These are phyloP conservation scores for Trididemnum nubilum DNA, from an alignment of 23 tunicate species.

Conservation along the genomic window DNA sequence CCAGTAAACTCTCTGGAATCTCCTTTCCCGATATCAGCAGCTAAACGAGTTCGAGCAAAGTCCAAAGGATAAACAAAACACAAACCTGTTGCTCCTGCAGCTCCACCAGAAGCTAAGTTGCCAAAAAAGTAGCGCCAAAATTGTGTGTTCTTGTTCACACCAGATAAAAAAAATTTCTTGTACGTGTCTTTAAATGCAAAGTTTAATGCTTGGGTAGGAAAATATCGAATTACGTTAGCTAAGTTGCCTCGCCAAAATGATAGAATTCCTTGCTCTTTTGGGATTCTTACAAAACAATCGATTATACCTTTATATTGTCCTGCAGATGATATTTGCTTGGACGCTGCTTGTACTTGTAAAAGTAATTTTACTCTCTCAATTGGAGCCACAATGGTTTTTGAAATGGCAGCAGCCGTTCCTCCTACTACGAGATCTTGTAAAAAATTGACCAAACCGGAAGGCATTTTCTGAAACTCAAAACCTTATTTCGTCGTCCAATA, in stretches of 20 bases:
- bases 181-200: slow-evolving; percentile 93
- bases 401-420: slow-evolving; percentile 88
- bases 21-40: slow-evolving; percentile 73
- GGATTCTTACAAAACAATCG: slow-evolving; percentile 68
- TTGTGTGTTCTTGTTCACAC: slow-evolving; percentile 81
- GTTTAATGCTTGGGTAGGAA: slow-evolving; percentile 93
- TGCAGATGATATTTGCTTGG: slow-evolving; percentile 49
- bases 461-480: too few species aligned
- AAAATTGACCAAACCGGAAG: too few species aligned
- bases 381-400: slow-evolving; percentile 91
- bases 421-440: slow-evolving; percentile 82
- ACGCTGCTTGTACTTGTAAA: slow-evolving; percentile 75
- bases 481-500: too few species aligned
- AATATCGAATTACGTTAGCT: slow-evolving; percentile 90
- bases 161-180: slow-evolving; percentile 70
- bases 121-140: slow-evolving; percentile 78
- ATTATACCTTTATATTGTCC: slow-evolving; percentile 74
- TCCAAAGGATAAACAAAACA: slow-evolving; percentile 93
- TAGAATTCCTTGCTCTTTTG: slow-evolving; percentile 61
- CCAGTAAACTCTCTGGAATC: slow-evolving; percentile 68
- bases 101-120: slow-evolving; percentile 95
- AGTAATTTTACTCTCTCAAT: slow-evolving; percentile 88
- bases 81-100: slow-evolving; percentile 89
- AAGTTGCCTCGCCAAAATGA: slow-evolving; percentile 91
- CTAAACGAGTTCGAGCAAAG: slow-evolving; percentile 89